Percentiles rank a stretch among this genome's conserved stretches.
Conservation (phyloP, 2,113 vertebrate species). For the Hylia prasina region DNA sequence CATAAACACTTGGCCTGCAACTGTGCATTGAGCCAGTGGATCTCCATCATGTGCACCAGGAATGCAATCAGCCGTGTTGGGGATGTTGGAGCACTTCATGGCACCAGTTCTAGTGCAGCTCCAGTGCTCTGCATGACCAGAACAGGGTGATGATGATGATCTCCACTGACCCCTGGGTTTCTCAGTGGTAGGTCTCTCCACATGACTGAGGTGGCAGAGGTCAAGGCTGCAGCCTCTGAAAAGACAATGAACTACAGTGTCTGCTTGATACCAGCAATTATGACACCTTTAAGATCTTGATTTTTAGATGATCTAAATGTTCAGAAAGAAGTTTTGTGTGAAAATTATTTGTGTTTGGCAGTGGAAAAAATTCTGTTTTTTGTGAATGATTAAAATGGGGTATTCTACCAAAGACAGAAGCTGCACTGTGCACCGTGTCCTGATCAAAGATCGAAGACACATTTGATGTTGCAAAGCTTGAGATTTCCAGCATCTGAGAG, state of each 20-base stretch:
- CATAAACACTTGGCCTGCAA: not conserved
- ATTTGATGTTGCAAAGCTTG: not conserved
- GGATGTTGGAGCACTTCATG: not conserved
- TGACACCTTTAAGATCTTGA: fast-evolving
- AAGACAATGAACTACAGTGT: not conserved
- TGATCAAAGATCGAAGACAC: not conserved
- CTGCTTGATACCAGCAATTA: not conserved
- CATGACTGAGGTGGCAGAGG: not conserved
- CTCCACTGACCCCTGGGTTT: too few relatives aligned
- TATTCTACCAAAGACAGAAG: not conserved
- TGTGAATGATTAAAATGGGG: not conserved
- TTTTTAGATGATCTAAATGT: not conserved
- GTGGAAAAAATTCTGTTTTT: not conserved
- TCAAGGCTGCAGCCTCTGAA: not conserved
- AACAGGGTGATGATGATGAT: not conserved
- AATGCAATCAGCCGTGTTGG: not conserved
- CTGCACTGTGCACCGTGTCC: not conserved
- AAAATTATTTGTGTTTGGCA: not conserved
- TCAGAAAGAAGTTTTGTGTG: not conserved
- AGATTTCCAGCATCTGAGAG: not conserved
- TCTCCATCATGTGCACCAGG: not conserved
- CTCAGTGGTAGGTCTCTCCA: too few relatives aligned
- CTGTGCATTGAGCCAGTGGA: not conserved
- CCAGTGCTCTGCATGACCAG: not conserved
- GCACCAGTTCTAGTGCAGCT: not conserved